Base-by-base conservation (phyloP, 2,888 invertebrate species). In the Hedya salicella region DNA sequence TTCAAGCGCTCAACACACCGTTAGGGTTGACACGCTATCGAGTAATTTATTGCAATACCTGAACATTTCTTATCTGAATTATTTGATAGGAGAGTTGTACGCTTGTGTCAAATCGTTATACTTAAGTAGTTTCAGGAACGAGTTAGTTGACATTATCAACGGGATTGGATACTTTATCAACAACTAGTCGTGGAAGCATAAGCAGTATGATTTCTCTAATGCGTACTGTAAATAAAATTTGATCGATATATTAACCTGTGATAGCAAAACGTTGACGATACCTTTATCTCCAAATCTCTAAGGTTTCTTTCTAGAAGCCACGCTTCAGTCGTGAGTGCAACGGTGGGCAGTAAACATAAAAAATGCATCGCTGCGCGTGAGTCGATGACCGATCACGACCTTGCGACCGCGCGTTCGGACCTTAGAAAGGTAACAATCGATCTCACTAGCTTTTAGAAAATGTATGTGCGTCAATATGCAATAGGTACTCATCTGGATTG, bases 341-440 rank as follows among this genome's bases (percentile, higher is more conserved):
- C n/a, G 25, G 14, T 25, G 42, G 40, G 57, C 11, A 46, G 17
- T 32, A 36, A 17, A 52, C 32, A 52, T 52, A 52, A 62, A 62
- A 50, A 62, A 62, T 62, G 42, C 50, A 19, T 61, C 25, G 36
- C 30, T 30, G 61, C 50, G 42, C 61, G 42, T 42, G 61, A 52
- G 61, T 62, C 64, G 57, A 21, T 57, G 64, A 64, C 64, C 64
- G 49, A 32, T 32, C 14, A 50, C 64, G 64, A 64, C 64, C 64
- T 59, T 64, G 64, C 42, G 64, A 19, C 61, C 42, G 61, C 32
- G 56, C 14, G 56, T 17, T 57, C 57, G 50, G 42, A 49, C 50
- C 64, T 64, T 64, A 59, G 64, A 59, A 57, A 64, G 50, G 49
- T 57, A 64, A 64, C 57, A 59, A 59, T 64, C 52, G 61, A 57